These are phyloP conservation scores for Epinephelus fuscoguttatus DNA, from an alignment of 2,113 vertebrate species.

Conservation along the genomic window DNA sequence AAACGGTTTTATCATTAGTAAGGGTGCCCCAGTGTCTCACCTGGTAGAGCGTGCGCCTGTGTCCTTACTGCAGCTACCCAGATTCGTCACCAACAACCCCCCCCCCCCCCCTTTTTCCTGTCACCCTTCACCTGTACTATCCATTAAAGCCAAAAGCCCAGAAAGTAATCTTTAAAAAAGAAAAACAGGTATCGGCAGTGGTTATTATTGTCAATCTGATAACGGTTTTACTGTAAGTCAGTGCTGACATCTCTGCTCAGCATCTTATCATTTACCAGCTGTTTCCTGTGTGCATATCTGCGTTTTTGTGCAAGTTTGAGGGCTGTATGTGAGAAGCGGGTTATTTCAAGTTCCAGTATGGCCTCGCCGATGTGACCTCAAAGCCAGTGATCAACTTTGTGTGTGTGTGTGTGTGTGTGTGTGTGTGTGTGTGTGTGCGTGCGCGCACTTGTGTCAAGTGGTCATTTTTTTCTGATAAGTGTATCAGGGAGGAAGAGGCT, in stretches of 20 bases:
- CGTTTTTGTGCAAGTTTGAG: neutral
- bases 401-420: neutral
- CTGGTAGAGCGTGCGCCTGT: too few species aligned
- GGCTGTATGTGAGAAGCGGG: neutral
- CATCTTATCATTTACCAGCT: slow-evolving; percentile 48
- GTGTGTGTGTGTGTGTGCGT: neutral
- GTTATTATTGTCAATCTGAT: neutral
- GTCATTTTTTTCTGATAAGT: slow-evolving; percentile 17
- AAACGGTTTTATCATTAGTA: neutral
- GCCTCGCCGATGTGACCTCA: slow-evolving; percentile 1
- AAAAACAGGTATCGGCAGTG: too few species aligned
- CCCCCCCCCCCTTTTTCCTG: too few species aligned
- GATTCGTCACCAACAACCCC: too few species aligned
- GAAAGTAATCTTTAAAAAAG: neutral
- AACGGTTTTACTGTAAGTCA: slow-evolving; percentile 44
- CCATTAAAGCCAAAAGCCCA: too few species aligned
- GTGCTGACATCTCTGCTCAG: slow-evolving; percentile 6
- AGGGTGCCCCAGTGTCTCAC: too few species aligned
- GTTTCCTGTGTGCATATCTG: slow-evolving; percentile 55
- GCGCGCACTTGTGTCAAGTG: neutral
- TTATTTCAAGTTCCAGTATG: neutral
- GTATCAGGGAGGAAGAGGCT: slow-evolving; percentile 48
- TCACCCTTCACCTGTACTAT: too few species aligned
- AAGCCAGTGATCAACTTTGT: neutral
- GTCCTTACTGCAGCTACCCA: too few species aligned